phyloP scores from a whole-genome alignment of 2,888 invertebrate genomes.

The Glaucopsyche alexis region DNA sequence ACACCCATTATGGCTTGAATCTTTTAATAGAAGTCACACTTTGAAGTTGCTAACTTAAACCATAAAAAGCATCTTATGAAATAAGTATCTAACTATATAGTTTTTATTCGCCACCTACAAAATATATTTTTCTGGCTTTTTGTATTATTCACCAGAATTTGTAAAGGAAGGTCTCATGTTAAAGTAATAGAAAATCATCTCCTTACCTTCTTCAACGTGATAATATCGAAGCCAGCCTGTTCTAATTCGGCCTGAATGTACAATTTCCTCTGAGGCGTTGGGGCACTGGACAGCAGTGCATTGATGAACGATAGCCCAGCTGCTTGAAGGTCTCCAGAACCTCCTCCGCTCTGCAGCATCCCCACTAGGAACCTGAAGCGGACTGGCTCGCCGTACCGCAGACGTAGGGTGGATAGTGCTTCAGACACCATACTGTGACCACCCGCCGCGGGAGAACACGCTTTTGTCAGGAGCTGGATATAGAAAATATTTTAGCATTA shows the following conservation, averaged over 20 bases:
- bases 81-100: background rate
- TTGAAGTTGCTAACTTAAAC: background rate
- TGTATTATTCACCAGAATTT: background rate
- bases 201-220: conserved; percentile 79
- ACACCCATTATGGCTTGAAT: background rate
- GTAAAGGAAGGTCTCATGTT: background rate
- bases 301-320: conserved; percentile 92
- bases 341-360: conserved; percentile 89
- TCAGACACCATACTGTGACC: conserved; percentile 94
- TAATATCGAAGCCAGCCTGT: conserved; percentile 88
- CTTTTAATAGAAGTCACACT: background rate
- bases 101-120: background rate
- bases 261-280: conserved; percentile 86
- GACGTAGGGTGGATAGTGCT: conserved; percentile 91
- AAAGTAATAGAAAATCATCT: background rate
- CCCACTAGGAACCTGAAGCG: conserved; percentile 94
- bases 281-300: conserved; percentile 88
- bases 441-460: conserved; percentile 85
- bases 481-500: background rate
- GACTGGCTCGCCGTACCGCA: conserved; percentile 95
- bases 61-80: background rate
- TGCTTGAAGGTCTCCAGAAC: conserved; percentile 86
- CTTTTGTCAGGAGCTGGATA: conserved; percentile 88
- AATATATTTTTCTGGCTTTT: background rate
- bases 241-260: conserved; percentile 92